phyloP scores from a whole-genome alignment of 2,888 invertebrate genomes.

The Volucella inanis region DNA sequence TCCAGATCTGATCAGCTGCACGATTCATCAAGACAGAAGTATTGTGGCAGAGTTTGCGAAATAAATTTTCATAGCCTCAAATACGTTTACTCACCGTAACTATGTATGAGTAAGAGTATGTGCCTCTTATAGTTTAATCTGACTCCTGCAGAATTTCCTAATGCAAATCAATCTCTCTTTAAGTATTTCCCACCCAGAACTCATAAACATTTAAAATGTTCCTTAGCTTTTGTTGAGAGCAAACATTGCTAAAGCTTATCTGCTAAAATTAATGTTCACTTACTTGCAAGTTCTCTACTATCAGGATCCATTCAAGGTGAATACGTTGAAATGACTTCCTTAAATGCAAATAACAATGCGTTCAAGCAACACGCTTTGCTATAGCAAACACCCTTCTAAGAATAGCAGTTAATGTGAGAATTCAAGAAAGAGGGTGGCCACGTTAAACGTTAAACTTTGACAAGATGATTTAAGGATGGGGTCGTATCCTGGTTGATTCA shows the following conservation, averaged over 20 bases:
- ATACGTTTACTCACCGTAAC: no score
- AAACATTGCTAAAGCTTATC: constrained; percentile 49
- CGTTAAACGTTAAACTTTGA: no score
- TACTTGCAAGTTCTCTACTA: constrained; percentile 2
- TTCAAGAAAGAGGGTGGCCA: no score
- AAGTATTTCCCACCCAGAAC: background rate
- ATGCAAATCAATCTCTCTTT: constrained; percentile 33
- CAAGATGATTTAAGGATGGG: no score
- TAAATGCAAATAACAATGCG: constrained; percentile 37
- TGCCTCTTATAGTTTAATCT: constrained; percentile 6
- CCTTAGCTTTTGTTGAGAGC: constrained; percentile 3
- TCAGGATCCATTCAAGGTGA: background rate
- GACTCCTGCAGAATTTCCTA: constrained; percentile 7
- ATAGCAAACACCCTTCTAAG: background rate
- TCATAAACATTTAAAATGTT: background rate
- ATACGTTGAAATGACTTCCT: constrained; percentile 37
- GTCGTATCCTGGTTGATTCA: no score
- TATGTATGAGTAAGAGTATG: no score
- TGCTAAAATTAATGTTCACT: constrained; percentile 44
- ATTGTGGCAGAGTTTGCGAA: no score
- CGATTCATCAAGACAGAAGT: no score
- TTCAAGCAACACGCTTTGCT: background rate
- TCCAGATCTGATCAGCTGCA: no score
- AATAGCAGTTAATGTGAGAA: no score
- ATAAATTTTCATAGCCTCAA: no score